Evolutionary conservation across 37 sponge, comb jelly and placozoan genomes (phyloP), one percentile per base, ranked within the genome.

Genomic region (Aplysina aerophoba): DNA sequence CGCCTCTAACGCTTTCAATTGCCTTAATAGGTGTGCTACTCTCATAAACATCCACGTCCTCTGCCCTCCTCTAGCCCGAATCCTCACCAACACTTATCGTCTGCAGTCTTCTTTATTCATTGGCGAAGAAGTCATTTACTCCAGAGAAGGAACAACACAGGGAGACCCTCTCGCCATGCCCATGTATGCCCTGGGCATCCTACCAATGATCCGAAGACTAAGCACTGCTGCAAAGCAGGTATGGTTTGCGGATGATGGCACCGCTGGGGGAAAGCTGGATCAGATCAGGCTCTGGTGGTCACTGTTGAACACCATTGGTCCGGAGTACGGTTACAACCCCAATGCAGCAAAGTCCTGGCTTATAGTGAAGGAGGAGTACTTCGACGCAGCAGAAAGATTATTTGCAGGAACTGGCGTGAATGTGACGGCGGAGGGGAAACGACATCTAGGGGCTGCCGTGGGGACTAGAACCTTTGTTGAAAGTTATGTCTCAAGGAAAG

Each of bases 241-340:
- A 14, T 67, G 69, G 69, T 67, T 25, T 67, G 69, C 69, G n/a
- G 27, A 67, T 67, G 69, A 67, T 67, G 69, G 27, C 15, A 67
- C 69, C 15, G 69, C 27, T 67, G 69, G 69, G n/a, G 69, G 27
- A 67, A 24, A 20, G n/a, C 69, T 67, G 69, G 28, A 20, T 25
- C 27, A 67, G 13, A 28, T 67, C 14, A 14, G 69, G 13, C 15
- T 20, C 69, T 67, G 69, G 69, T 67, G 69, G 69, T 20, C 15
- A 14, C 22, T 25, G n/a, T 28, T 67, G 69, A 67, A 14, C 69
- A 25, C 13, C 13, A 67, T 67, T 25, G 22, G 69, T n/a, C 69
- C 27, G 22, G 69, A 28, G 27, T 67, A 67, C 27, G 69, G 69
- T 14, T 67, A 67, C 69, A 14, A 67, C 27, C 69, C 22, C 22